Base-by-base conservation (phyloP, 2,113 vertebrate genomes). In the Papio anubis region DNA sequence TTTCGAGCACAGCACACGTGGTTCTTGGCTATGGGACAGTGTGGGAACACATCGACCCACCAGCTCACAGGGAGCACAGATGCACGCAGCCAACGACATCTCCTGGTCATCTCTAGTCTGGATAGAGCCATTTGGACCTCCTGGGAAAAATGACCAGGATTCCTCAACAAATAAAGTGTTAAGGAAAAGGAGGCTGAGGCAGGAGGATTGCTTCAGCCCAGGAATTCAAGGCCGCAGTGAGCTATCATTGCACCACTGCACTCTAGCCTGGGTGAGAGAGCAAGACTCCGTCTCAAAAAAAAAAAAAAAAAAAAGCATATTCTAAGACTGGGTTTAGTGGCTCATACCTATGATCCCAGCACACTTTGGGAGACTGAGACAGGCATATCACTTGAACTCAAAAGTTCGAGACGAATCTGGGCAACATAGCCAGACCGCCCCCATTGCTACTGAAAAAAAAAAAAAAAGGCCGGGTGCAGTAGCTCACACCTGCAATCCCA, bases 21-120 rank as follows among this genome's bases (percentile, higher is more conserved):
- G n/a, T 72, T 75, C 5, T 2, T 35, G 17, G 21, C 70, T 52
- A 11, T 4, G 9, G n/a, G 55, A 13, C 10, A 35, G 13, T 17
- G 5, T 20, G 43, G 38, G 32, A 6, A 10, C 45, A 55, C 21
- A 32, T 8, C 12, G 2, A 6, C 8, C 52, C 14, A 0, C 52
- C n/a, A 11, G 16, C 48, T 72, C 66, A 20, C 0, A 0, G 38
- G 38, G 48, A 14, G 27, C 17, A 5, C 70, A 21, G 72, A 48
- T 0, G 12, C 18, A 4, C 2, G 27, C 13, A 52, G 38, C n/a
- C 32, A 64, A 27, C 5, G 61, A 64, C 61, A 64, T 27, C 61
- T 30, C 11, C 61, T 13, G 27, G 27, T 30, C 27, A 64, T 64
- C 27, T 12, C 27, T 30, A 64, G 27, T 64, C 61, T 64, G 61